A percentile compares a stretch with the other conserved stretches of the same genome.
These are phyloP conservation scores for Heterotilapia buettikoferi DNA, from an alignment of 2,113 vertebrate genomes.

Conservation along the genomic window DNA sequence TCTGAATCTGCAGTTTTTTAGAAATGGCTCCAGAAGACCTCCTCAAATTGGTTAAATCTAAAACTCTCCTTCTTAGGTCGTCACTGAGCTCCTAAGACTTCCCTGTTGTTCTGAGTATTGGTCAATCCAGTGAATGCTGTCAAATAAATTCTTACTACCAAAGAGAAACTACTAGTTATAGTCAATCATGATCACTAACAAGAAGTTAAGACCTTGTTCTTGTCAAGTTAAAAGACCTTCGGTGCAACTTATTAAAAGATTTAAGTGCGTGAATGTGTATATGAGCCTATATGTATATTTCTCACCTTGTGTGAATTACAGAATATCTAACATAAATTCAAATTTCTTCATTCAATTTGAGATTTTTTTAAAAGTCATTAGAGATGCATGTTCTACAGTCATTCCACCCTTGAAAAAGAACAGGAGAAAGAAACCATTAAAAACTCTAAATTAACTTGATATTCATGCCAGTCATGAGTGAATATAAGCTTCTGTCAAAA, in stretches of 20 bases:
- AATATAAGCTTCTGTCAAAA: not conserved
- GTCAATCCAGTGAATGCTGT: not conserved
- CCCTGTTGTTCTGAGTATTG: not conserved
- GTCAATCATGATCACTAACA: not conserved
- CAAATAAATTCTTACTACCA: not conserved
- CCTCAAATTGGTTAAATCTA: not conserved
- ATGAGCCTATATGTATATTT: not conserved
- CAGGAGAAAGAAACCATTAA: not conserved
- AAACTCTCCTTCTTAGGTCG: not conserved
- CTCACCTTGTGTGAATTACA: not conserved
- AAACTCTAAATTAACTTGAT: not conserved
- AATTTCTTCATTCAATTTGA: not conserved
- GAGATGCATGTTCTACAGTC: not conserved
- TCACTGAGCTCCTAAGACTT: not conserved
- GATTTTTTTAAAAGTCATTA: not conserved
- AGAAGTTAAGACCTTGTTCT: not conserved
- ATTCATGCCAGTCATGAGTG: not conserved
- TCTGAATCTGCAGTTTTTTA: not conserved
- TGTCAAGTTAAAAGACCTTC: not conserved
- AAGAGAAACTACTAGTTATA: not conserved
- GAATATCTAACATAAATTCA: rapidly evolving
- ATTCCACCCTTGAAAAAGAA: not conserved
- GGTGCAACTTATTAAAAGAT: not conserved
- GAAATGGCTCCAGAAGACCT: not conserved
- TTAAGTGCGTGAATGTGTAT: not conserved